Percentiles rank a stretch among this genome's conserved stretches.
These are phyloP conservation scores for Brachynemurus nebulosus DNA, from an alignment of 2,888 invertebrate genomes.

Conservation along the genomic window DNA sequence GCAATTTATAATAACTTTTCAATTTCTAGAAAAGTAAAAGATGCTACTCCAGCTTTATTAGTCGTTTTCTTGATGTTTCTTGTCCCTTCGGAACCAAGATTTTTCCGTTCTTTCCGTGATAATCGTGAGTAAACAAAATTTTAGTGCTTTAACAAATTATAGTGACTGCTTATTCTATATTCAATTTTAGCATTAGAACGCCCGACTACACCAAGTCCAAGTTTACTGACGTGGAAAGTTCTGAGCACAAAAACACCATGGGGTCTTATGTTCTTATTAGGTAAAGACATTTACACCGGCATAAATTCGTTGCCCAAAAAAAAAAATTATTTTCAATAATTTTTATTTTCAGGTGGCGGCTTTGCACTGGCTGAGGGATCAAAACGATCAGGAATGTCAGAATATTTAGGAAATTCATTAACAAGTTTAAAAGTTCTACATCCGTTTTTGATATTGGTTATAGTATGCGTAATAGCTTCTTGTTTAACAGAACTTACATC, in stretches of 20 bases:
- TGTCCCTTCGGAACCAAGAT: conserved; percentile 65
- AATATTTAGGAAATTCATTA: conserved; percentile 57
- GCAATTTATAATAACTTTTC: background rate
- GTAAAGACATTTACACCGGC: conserved; percentile 34
- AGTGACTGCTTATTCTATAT: too few species aligned
- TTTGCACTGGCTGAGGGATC: conserved; percentile 84
- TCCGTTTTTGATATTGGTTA: conserved; percentile 50
- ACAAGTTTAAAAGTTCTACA: conserved; percentile 48
- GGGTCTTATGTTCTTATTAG: conserved; percentile 76
- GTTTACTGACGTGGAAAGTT: conserved; percentile 71
- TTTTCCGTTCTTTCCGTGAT: conserved; percentile 50
- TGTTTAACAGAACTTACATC: conserved; percentile 79
- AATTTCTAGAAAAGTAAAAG: conserved; percentile 28
- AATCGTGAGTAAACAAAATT: conserved; percentile 27
- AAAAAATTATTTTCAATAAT: background rate
- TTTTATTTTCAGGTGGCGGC: conserved; percentile 51
- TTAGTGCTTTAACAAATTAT: background rate
- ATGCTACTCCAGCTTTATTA: conserved; percentile 71
- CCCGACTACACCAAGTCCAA: conserved; percentile 48
- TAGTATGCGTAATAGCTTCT: conserved; percentile 65
- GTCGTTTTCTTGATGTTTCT: conserved; percentile 73
- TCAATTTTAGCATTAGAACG: conserved; percentile 36
- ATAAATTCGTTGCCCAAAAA: too few species aligned
- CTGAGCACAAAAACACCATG: conserved; percentile 79
- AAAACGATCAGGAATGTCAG: conserved; percentile 62